Evolutionary conservation across 2,113 vertebrate species (phyloP).

Genomic region (Melanerpes formicivorus): DNA sequence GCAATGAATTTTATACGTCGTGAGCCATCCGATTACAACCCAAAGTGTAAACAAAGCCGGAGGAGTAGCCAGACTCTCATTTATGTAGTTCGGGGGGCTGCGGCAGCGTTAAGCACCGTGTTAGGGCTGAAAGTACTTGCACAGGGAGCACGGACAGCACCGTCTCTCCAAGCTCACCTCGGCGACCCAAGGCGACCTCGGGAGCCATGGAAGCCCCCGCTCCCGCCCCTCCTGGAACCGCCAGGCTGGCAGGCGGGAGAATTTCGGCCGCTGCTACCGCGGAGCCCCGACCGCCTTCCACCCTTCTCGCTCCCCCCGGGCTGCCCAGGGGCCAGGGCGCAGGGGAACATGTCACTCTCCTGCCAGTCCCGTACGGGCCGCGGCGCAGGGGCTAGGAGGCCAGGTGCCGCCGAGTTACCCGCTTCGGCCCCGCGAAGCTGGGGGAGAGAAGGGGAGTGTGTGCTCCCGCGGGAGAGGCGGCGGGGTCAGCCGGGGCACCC

Average conservation of each 20-base stretch:
- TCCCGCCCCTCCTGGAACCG: not conserved
- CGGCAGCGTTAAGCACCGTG: rapidly evolving
- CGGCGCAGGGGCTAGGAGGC: not conserved
- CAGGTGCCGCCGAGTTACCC: too few species aligned
- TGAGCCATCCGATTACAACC: not conserved
- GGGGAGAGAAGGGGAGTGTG: too few species aligned
- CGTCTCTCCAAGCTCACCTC: not conserved
- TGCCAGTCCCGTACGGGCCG: not conserved
- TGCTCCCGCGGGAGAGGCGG: not conserved
- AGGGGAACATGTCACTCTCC: rapidly evolving
- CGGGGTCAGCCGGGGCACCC: not conserved
- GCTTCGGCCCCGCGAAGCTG: not conserved
- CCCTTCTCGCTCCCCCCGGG: too few species aligned
- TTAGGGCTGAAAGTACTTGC: rapidly evolving
- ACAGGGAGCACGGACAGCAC: not conserved
- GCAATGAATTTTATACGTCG: not conserved
- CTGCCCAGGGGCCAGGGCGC: not conserved
- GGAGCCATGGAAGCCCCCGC: not conserved
- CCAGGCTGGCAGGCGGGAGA: not conserved
- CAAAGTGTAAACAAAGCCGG: rapidly evolving
- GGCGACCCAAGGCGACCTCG: not conserved
- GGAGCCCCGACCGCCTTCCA: not conserved
- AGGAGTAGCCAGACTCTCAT: not conserved
- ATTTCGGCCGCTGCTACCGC: not conserved
- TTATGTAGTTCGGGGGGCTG: rapidly evolving